phyloP scores from a whole-genome alignment of 2,797 vertebrate genomes.

The Halcyon badia region DNA sequence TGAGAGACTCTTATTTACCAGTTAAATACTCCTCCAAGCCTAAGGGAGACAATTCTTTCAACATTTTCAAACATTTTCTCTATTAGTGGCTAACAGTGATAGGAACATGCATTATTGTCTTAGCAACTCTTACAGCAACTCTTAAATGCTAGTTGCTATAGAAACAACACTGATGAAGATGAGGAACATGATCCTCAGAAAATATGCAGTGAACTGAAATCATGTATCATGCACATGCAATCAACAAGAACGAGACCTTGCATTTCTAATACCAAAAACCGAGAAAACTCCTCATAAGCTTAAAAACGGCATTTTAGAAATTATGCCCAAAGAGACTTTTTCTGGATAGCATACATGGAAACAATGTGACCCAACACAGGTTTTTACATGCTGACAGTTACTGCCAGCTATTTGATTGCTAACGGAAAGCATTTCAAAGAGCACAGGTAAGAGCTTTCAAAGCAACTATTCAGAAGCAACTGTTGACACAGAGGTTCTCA shows the following conservation, averaged over 20 bases:
- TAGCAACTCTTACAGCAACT: too few relatives aligned
- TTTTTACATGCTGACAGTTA: not conserved
- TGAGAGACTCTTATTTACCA: not conserved
- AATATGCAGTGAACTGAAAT: not conserved
- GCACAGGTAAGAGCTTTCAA: not conserved
- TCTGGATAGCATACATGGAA: not conserved
- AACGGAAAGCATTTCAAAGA: not conserved
- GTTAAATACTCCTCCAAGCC: not conserved
- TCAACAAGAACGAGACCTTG: not conserved
- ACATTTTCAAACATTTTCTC: not conserved
- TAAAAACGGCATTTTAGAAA: not conserved
- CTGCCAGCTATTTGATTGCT: not conserved
- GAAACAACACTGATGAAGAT: constrained; percentile 2
- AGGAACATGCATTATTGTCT: not conserved
- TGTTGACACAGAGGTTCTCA: not conserved
- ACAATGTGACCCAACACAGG: not conserved
- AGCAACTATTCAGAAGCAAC: not conserved
- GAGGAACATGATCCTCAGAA: not conserved
- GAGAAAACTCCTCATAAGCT: not conserved
- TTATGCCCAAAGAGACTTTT: not conserved
- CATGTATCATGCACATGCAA: not conserved
- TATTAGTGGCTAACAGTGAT: not conserved
- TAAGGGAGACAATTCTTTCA: not conserved
- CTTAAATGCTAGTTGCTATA: not conserved
- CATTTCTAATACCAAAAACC: not conserved